Evolutionary conservation across 2,797 vertebrate genomes (phyloP).

Genomic region (Mus caroli): DNA sequence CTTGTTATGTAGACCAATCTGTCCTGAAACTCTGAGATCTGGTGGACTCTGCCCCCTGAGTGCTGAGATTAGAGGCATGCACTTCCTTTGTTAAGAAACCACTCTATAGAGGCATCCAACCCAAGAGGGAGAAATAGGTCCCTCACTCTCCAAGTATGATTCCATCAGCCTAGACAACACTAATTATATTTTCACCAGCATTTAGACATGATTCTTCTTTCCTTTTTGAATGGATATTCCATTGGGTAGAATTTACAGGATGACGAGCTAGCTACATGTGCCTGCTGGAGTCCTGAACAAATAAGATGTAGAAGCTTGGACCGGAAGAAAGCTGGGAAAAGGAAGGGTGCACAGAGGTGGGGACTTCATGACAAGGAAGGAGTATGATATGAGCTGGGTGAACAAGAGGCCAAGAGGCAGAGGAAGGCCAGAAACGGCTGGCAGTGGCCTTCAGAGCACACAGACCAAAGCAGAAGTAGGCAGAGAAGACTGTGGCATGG

Average conservation of each 20-base stretch:
- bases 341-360: neutral
- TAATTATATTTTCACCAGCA: constrained; percentile 41
- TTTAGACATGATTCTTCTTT: constrained; percentile 45
- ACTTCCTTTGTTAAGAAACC: neutral
- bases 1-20: neutral
- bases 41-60: neutral
- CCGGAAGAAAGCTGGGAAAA: neutral
- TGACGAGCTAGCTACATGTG: neutral
- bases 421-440: neutral
- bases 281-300: neutral
- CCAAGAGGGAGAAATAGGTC: neutral
- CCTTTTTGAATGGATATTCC: constrained; percentile 57
- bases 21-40: neutral
- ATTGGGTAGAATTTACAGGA: constrained; percentile 34
- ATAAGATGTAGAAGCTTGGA: neutral
- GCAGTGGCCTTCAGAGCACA: neutral
- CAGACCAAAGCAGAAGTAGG: constrained; percentile 7
- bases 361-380: neutral
- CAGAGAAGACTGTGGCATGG: neutral
- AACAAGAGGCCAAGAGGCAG: neutral
- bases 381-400: neutral
- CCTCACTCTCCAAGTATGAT: neutral
- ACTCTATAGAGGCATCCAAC: neutral
- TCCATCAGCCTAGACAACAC: constrained; percentile 35
- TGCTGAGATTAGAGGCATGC: neutral